Conservation (phyloP, 2,888 invertebrate genomes). For the Andricus quercusramuli region DNA sequence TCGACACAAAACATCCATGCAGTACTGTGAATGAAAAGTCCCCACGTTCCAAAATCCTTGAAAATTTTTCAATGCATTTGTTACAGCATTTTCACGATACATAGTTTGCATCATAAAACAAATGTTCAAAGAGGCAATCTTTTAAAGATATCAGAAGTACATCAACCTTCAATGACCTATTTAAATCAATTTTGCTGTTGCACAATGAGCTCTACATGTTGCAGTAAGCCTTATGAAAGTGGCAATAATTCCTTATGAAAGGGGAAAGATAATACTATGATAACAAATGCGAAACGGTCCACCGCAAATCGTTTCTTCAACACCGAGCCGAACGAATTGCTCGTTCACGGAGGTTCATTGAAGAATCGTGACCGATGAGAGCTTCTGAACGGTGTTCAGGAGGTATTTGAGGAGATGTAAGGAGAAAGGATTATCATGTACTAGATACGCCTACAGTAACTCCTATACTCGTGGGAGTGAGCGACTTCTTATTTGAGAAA, state of each 20-base stretch:
- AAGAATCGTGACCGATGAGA: conserved; percentile 53
- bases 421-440: conserved; percentile 60
- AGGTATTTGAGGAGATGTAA: conserved; percentile 52
- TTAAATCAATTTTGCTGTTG: not conserved
- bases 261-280: conserved; percentile 17
- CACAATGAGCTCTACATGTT: not conserved
- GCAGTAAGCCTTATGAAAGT: not conserved
- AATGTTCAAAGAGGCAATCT: too few species aligned
- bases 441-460: conserved; percentile 52
- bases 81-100: not conserved
- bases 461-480: not conserved
- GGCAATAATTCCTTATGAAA: conserved; percentile 9
- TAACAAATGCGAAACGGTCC: conserved; percentile 24
- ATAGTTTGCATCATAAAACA: too few species aligned
- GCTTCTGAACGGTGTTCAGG: conserved; percentile 51
- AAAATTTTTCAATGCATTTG: not conserved
- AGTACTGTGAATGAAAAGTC: not conserved
- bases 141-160: not conserved
- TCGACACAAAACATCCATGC: not conserved
- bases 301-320: conserved; percentile 18
- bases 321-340: conserved; percentile 14
- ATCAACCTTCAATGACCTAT: not conserved
- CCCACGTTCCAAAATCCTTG: not conserved
- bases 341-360: conserved; percentile 52
- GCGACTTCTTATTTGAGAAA: not conserved